Evolutionary conservation across 2,888 invertebrate genomes (phyloP).

Genomic region (Pristionchus japonicus): DNA sequence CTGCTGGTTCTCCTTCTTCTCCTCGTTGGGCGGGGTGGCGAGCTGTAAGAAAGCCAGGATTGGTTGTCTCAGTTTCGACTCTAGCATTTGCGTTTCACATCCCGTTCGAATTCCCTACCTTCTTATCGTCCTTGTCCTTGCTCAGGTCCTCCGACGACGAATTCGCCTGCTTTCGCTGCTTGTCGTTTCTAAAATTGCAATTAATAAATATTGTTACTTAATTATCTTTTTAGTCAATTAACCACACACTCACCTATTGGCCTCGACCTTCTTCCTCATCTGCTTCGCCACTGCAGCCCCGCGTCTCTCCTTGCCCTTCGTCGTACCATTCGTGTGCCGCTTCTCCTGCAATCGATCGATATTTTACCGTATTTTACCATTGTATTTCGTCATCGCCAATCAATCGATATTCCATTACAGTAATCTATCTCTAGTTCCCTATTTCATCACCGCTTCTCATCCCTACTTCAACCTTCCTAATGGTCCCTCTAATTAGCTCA

Average conservation of each 20-base stretch:
- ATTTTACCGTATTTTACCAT: too few species aligned
- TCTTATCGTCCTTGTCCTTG: slow-evolving; percentile 41
- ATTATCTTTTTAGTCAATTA: too few species aligned
- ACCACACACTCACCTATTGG: background rate
- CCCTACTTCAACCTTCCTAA: background rate
- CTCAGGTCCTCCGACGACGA: slow-evolving; percentile 41
- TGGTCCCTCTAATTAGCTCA: background rate
- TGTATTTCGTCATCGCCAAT: too few species aligned
- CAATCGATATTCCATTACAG: background rate
- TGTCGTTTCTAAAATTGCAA: background rate
- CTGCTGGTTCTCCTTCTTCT: slow-evolving; percentile 33
- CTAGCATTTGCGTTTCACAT: background rate
- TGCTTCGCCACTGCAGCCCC: slow-evolving; percentile 45
- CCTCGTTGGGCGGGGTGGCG: slow-evolving; percentile 15
- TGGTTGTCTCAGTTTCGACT: too few species aligned
- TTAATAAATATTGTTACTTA: background rate
- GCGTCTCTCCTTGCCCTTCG: slow-evolving; percentile 46
- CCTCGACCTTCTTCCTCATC: slow-evolving; percentile 46
- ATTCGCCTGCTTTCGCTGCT: slow-evolving; percentile 41
- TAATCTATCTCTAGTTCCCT: background rate
- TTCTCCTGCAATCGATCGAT: slow-evolving; percentile 14
- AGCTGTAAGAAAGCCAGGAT: too few species aligned
- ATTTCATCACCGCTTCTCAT: background rate
- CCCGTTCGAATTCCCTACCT: background rate
- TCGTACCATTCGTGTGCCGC: slow-evolving; percentile 42